phyloP scores from a whole-genome alignment of 2,888 invertebrate species.

The Tenthredo livida region DNA sequence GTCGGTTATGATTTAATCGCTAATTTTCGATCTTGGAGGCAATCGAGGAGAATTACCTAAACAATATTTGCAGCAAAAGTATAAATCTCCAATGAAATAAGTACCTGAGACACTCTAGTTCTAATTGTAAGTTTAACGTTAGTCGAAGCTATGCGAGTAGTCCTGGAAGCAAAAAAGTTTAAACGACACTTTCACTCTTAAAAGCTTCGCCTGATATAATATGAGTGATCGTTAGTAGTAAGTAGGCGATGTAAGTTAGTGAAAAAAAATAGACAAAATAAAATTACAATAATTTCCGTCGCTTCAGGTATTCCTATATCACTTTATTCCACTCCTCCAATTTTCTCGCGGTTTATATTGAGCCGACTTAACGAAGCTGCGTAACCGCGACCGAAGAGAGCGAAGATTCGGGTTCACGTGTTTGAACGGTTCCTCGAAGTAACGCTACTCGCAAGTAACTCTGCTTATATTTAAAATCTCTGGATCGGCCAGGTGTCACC shows the following conservation, averaged over 20 bases:
- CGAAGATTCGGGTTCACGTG: conserved; percentile 4
- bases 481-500: conserved; percentile 25
- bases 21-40: not conserved
- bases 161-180: not conserved
- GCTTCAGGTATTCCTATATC: not conserved
- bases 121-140: not conserved
- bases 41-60: not conserved
- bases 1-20: not conserved
- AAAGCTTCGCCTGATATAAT: not conserved
- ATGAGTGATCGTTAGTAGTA: not conserved
- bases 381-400: not conserved
- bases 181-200: not conserved
- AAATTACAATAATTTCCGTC: not conserved
- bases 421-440: conserved; percentile 37
- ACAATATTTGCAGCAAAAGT: not conserved
- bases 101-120: conserved; percentile 10
- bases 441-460: conserved; percentile 37
- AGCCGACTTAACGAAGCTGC: not conserved
- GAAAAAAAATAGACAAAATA: not conserved
- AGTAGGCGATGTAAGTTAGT: not conserved
- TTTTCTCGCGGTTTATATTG: not conserved
- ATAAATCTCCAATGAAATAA: no score
- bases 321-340: not conserved
- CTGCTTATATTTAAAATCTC: conserved; percentile 38
- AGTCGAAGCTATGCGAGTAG: not conserved